Evolutionary conservation across 1,140 invertebrate species (phyloP).

Genomic region (Euura lappo): DNA sequence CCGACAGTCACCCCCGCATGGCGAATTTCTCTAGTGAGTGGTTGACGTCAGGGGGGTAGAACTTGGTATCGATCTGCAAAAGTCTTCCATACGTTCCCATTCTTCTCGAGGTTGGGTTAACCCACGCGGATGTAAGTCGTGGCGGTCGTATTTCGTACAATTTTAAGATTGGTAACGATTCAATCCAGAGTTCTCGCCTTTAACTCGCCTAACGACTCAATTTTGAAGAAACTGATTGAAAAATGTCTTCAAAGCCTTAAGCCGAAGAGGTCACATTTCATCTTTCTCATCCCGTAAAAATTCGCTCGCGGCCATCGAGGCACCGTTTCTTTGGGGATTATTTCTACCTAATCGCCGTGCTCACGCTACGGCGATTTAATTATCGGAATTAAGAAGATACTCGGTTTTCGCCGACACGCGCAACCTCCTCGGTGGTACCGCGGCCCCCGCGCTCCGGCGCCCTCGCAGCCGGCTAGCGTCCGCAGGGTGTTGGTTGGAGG

Average conservation of each 20-base stretch:
- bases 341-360: too few relatives aligned
- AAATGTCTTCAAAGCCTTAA: too few relatives aligned
- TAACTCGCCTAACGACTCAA: too few relatives aligned
- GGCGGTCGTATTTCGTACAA: background rate
- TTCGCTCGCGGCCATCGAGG: too few relatives aligned
- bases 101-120: conserved; percentile 22
- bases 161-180: too few relatives aligned
- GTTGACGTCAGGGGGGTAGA: conserved; percentile 32
- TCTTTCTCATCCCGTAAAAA: too few relatives aligned
- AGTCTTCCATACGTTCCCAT: conserved; percentile 25
- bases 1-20: background rate
- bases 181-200: too few relatives aligned
- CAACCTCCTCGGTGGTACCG: background rate
- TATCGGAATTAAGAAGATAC: conserved; percentile 10
- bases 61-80: conserved; percentile 33
- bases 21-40: background rate
- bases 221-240: too few relatives aligned
- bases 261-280: too few relatives aligned
- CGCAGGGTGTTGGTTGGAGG: conserved; percentile 49
- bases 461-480: conserved; percentile 18
- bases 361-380: too few relatives aligned
- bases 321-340: too few relatives aligned
- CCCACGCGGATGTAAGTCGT: background rate
- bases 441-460: background rate
- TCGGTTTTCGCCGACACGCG: background rate